These are phyloP conservation scores for Platysteira castanea DNA, from an alignment of 2,113 vertebrate genomes.

Conservation along the genomic window DNA sequence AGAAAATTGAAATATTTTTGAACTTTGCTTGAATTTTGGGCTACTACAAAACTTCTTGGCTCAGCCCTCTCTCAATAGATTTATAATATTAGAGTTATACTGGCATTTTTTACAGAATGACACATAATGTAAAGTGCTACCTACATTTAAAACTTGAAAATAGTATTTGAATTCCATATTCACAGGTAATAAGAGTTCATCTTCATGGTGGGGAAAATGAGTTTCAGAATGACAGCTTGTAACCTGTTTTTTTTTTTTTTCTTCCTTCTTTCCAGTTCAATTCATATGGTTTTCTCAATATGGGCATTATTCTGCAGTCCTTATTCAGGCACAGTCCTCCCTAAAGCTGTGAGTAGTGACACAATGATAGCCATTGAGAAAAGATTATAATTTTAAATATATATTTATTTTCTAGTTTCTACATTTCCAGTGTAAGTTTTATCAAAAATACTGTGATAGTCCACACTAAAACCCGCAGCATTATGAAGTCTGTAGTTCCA, in stretches of 20 bases:
- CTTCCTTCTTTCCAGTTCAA: neutral
- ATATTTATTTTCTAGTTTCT: neutral
- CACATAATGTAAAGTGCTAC: slow-evolving; percentile 70
- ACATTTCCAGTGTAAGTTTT: neutral
- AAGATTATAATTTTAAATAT: neutral
- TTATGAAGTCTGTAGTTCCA: neutral
- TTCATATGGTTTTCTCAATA: neutral
- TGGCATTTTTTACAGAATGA: slow-evolving; percentile 64
- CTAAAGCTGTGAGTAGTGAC: neutral
- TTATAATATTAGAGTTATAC: slow-evolving; percentile 28
- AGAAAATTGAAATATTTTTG: neutral
- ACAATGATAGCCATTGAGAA: neutral
- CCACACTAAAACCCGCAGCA: neutral
- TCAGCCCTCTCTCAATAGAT: slow-evolving; percentile 7
- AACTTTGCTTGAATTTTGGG: neutral
- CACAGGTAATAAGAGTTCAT: slow-evolving; percentile 68
- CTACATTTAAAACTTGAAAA: slow-evolving; percentile 73
- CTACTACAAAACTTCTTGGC: neutral
- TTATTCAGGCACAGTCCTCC: neutral
- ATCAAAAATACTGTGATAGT: neutral
- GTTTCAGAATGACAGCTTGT: slow-evolving; percentile 63
- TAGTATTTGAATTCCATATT: slow-evolving; percentile 71
- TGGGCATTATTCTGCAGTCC: neutral
- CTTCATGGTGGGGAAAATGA: slow-evolving; percentile 64
- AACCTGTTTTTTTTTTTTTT: neutral